A percentile compares a stretch with the other conserved stretches of the same genome.
phyloP scores from a whole-genome alignment of 2,888 invertebrate species.

The Epinotia bilunana region DNA sequence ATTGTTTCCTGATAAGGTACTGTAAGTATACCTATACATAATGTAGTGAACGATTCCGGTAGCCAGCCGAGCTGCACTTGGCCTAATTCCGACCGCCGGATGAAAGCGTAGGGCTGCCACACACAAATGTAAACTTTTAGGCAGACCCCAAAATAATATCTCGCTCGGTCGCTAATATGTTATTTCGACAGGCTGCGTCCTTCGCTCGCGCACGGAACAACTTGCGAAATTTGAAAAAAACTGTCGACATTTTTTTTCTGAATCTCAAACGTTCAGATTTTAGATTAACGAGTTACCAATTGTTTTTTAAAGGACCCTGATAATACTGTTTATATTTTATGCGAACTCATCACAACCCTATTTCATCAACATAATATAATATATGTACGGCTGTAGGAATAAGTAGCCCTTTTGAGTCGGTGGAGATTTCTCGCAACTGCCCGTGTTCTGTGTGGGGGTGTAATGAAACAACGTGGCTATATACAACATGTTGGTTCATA shows the following conservation, averaged over 20 bases:
- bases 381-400: background rate
- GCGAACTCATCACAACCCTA: background rate
- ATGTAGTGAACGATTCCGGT: constrained; percentile 17
- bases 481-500: background rate
- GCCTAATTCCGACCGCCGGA: constrained; percentile 22
- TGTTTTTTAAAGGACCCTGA: too few species aligned
- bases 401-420: constrained; percentile 15
- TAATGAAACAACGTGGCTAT: background rate
- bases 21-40: background rate
- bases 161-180: too few species aligned
- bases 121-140: background rate
- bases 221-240: too few species aligned
- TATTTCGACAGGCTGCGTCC: too few species aligned
- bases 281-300: too few species aligned
- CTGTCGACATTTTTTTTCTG: too few species aligned
- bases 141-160: too few species aligned
- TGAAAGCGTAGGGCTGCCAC: constrained; percentile 9
- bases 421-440: constrained; percentile 9
- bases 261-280: too few species aligned
- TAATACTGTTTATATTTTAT: too few species aligned
- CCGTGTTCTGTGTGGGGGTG: background rate
- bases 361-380: background rate
- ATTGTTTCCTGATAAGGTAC: background rate
- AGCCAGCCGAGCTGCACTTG: constrained; percentile 22
- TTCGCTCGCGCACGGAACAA: too few species aligned